Conservation (phyloP, 2,113 vertebrate genomes). For the Alligator sinensis region DNA sequence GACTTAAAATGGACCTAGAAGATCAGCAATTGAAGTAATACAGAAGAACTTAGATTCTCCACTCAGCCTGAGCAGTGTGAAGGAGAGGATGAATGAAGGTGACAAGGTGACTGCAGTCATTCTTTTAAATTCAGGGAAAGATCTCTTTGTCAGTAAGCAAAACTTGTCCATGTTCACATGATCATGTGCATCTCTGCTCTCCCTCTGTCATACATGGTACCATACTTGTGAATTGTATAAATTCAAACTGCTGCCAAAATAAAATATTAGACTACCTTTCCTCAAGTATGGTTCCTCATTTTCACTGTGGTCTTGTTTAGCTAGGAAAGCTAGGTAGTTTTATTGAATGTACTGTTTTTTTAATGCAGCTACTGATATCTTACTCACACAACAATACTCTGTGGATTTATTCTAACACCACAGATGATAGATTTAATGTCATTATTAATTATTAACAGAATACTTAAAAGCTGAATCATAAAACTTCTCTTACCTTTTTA, state of each 20-base stretch:
- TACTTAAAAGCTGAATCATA: not conserved
- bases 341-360: rapidly evolving
- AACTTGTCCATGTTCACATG: not conserved
- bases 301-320: not conserved
- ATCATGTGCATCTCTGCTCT: not conserved
- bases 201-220: not conserved
- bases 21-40: not conserved
- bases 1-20: not conserved
- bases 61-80: not conserved
- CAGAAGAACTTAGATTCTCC: not conserved
- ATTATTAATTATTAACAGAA: conserved; percentile 36
- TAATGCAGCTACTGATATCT: not conserved
- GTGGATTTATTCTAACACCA: not conserved
- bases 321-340: rapidly evolving
- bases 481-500: not conserved
- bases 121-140: not conserved
- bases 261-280: not conserved
- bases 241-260: not conserved
- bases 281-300: rapidly evolving
- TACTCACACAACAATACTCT: not conserved
- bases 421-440: not conserved
- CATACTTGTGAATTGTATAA: not conserved
- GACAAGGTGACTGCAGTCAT: not conserved
- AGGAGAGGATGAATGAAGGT: too few species aligned
- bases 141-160: not conserved